Evolutionary conservation across 2,888 invertebrate genomes (phyloP).

Genomic region (Thyatira batis): DNA sequence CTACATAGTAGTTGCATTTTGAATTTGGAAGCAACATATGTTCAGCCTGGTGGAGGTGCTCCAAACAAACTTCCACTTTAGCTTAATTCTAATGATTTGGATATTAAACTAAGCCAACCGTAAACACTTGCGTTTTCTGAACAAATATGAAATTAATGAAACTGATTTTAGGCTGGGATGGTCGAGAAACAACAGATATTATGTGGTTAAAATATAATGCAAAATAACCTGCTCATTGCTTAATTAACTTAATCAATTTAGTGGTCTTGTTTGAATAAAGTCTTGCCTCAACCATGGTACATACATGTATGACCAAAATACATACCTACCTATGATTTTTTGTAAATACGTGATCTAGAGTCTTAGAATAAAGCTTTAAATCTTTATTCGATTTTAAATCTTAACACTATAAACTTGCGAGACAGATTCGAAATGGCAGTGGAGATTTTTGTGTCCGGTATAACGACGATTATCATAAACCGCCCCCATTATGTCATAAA

Average conservation of each 20-base stretch:
- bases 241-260: too few relatives aligned
- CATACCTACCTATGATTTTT: too few relatives aligned
- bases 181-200: too few relatives aligned
- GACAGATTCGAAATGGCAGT: constrained; percentile 4
- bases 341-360: too few relatives aligned
- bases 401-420: background rate
- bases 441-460: constrained; percentile 35
- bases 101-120: constrained; percentile 48
- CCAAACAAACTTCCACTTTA: constrained; percentile 50
- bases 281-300: too few relatives aligned
- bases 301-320: too few relatives aligned
- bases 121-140: constrained; percentile 31
- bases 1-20: background rate
- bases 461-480: constrained; percentile 60
- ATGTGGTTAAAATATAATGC: too few relatives aligned
- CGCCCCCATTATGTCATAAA: constrained; percentile 68
- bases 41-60: constrained; percentile 26
- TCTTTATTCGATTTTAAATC: background rate
- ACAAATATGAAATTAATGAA: constrained; percentile 21
- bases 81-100: constrained; percentile 53
- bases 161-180: constrained; percentile 10
- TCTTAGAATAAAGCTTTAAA: too few relatives aligned
- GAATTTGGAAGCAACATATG: background rate
- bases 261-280: too few relatives aligned
- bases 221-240: too few relatives aligned